Base-by-base conservation (phyloP, 1,140 invertebrate genomes). In the Listronotus oregonensis region DNA sequence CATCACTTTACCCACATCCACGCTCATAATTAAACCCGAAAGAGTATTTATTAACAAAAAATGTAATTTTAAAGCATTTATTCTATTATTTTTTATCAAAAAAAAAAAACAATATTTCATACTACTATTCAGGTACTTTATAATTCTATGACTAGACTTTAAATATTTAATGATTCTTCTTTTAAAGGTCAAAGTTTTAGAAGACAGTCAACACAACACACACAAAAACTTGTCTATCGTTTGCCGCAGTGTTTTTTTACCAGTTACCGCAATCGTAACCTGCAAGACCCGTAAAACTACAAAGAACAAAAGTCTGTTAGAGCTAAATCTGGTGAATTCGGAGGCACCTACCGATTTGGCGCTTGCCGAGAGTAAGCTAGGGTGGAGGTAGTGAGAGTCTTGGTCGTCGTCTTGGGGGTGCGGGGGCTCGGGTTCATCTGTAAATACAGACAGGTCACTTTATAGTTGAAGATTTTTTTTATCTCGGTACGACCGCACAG, bases 321-420 rank as follows among this genome's bases (percentile, higher is more conserved):
- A 17, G 10, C 21, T 63, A 46, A 63, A 64, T 18, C 44, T 56
- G 56, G 51, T 42, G 42, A 27, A 66, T 18, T 60, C 43, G 51
- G n/a, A 47, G 40, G 57, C 69, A 85, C 84, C 70, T 85, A 87
- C 85, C 80, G 83, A 79, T 82, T 86, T 83, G 57, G 80, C 69
- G 32, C 78, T 80, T 11, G 82, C 75, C n/a, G 82, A 86, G 50
- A 68, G 40, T 32, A 94, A 82, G 77, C 89, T 92, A 15, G 91
- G 92, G 82, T 94, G 93, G 4, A 94, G 82, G 77, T 94, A 94
- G 69, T 91, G 85, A 50, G 87, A 86, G 67, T 85, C 81, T 79
- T 81, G 67, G 10, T 67, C 70, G 11, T 67, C 62, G 10, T 72
- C 69, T 40, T 51, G 42, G 6, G 40, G 37, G 4, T 60, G 50